A percentile compares a stretch with the other conserved stretches of the same genome.
These are phyloP conservation scores for Galeopsomyia nigrocyanea DNA, from an alignment of 2,888 invertebrate species.

Conservation along the genomic window DNA sequence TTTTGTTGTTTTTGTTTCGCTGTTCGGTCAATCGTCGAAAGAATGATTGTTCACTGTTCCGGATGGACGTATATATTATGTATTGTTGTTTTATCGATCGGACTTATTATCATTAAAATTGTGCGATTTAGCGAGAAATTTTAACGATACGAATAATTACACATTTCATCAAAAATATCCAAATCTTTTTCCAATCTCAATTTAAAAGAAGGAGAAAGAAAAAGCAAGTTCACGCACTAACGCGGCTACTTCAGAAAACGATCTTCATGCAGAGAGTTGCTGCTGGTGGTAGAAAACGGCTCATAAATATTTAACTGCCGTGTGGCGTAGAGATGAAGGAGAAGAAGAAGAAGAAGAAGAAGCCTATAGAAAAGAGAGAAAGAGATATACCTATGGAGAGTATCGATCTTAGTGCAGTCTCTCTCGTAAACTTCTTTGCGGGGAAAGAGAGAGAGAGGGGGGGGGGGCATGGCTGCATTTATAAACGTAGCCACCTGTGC, in stretches of 20 bases:
- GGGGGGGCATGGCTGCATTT: slow-evolving; percentile 32
- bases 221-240: slow-evolving; percentile 22
- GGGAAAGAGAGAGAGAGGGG: not conserved
- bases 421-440: slow-evolving; percentile 44
- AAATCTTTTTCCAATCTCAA: not conserved
- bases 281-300: not conserved
- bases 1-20: not conserved
- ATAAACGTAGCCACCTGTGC: slow-evolving; percentile 48
- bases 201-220: not conserved
- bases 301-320: slow-evolving; percentile 45
- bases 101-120: too few species aligned
- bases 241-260: not conserved
- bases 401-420: slow-evolving; percentile 28
- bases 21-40: too few species aligned
- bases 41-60: too few species aligned
- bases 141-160: too few species aligned
- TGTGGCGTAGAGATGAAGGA: not conserved
- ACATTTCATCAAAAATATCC: too few species aligned
- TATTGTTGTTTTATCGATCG: too few species aligned
- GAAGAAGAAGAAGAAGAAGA: too few species aligned
- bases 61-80: too few species aligned
- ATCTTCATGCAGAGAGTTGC: not conserved
- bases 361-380: not conserved
- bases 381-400: slow-evolving; percentile 11
- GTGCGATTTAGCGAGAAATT: too few species aligned